phyloP scores from a whole-genome alignment of 2,797 vertebrate genomes.

The Parauchenoglanis punctatus region DNA sequence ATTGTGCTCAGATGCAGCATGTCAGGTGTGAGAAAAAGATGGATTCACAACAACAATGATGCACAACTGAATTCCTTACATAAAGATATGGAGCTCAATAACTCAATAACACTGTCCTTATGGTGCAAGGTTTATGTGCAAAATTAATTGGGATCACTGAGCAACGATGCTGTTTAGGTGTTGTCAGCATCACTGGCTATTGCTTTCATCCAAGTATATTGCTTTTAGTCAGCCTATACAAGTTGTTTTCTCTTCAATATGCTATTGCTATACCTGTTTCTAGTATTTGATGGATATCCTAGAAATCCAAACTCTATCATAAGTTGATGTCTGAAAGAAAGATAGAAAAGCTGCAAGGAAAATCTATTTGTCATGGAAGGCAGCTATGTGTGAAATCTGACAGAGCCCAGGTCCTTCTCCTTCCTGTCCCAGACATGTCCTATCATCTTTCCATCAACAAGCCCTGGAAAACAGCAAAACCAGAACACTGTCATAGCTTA shows the following conservation, averaged over 20 bases:
- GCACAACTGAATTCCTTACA: slow-evolving; percentile 10
- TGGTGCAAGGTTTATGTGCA: background rate
- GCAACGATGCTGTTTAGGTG: background rate
- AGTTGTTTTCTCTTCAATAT: background rate
- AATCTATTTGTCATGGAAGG: slow-evolving; percentile 41
- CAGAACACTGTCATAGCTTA: background rate
- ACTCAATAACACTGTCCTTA: background rate
- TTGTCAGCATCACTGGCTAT: background rate
- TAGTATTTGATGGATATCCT: slow-evolving; percentile 25
- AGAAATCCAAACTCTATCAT: background rate
- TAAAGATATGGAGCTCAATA: slow-evolving; percentile 22
- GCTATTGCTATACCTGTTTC: background rate
- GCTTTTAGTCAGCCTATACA: background rate
- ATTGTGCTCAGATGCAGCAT: slow-evolving; percentile 44
- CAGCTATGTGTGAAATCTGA: slow-evolving; percentile 46
- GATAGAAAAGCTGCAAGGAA: slow-evolving; percentile 31
- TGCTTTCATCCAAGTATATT: slow-evolving; percentile 5
- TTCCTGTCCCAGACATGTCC: slow-evolving; percentile 45
- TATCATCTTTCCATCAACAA: slow-evolving; percentile 36
- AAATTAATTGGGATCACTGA: slow-evolving; percentile 9
- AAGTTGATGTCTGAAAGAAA: slow-evolving; percentile 42
- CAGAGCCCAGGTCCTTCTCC: slow-evolving; percentile 5
- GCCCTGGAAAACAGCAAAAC: slow-evolving; percentile 13
- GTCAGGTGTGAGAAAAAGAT: slow-evolving; percentile 37
- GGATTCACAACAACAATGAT: slow-evolving; percentile 26